Base-by-base conservation (phyloP, 1,140 invertebrate genomes). In the Ridgeia piscesae region DNA sequence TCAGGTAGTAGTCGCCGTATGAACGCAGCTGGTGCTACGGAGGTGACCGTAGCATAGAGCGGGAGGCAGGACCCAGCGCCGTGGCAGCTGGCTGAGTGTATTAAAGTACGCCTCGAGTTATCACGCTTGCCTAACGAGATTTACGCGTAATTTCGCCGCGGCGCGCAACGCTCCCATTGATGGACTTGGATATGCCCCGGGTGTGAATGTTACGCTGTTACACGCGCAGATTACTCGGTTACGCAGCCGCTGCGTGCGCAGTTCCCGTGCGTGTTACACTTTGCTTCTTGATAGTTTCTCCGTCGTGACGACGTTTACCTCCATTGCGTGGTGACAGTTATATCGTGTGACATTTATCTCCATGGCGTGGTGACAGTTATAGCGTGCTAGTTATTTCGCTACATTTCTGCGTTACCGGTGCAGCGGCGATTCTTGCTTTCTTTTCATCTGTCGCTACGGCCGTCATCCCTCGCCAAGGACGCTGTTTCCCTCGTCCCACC, bases 91-190 rank as follows among this genome's bases (percentile, higher is more conserved):
- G 58, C 58, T 77, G 58, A 77, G 58, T 77, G 58, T 77, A 77
- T 77, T 77, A 77, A 77, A 77, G 58, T 31, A 77, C 58, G 58
- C 58, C 58, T 77, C 58, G 58, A 77, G 58, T 77, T 77, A 77
- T 77, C 58, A 77, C 17, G 58, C 58, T 77, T 2, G 14, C 27
- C 58, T 77, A 77, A 77, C 58, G 58, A 77, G 58, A 77, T 77
- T 77, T 77, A 77, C 58, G 58, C 58, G 58, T 77, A 77, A 77
- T 77, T 77, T 77, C 58, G 27, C 17, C 58, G 58, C 58, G 58
- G 27, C 58, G 58, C 58, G 58, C 58, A 77, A 77, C 58, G 58
- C 58, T 77, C 17, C 58, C 58, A 77, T 77, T 77, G 58, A 77
- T 77, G 27, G 58, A 77, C 58, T 9, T 21, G 6, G 27, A 4